Evolutionary conservation across 1,140 invertebrate genomes (phyloP).

Genomic region (Lasioglossum baleicum): DNA sequence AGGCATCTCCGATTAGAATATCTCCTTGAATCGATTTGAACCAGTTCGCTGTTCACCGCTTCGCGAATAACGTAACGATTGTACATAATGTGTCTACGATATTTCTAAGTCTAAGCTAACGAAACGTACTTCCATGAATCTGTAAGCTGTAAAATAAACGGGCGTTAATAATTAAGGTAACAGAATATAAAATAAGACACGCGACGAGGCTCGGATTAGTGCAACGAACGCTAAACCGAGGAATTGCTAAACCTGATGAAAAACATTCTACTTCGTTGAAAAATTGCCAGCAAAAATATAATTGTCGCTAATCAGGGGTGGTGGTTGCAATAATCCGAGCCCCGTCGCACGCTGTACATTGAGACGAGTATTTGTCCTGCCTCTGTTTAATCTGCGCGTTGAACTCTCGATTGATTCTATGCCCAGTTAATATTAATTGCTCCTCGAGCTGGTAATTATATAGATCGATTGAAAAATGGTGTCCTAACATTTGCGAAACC

Average conservation of each 20-base stretch:
- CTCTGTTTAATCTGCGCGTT: slow-evolving; percentile 29
- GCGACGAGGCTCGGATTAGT: too few relatives aligned
- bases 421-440: slow-evolving; percentile 19
- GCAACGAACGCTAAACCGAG: too few relatives aligned
- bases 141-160: slow-evolving; percentile 59
- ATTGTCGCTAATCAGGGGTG: not conserved
- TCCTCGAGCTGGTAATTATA: not conserved
- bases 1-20: slow-evolving; percentile 19
- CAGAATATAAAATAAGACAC: not conserved
- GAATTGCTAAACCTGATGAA: too few relatives aligned
- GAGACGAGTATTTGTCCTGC: slow-evolving; percentile 37
- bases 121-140: slow-evolving; percentile 60
- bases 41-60: slow-evolving; percentile 9
- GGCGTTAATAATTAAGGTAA: slow-evolving; percentile 36
- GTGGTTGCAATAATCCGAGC: not conserved
- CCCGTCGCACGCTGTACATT: slow-evolving; percentile 44
- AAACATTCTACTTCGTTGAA: too few relatives aligned
- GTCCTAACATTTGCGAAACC: too few relatives aligned
- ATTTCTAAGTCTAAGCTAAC: slow-evolving; percentile 47
- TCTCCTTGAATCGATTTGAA: not conserved
- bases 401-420: slow-evolving; percentile 25
- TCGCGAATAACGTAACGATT: slow-evolving; percentile 25
- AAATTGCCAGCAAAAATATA: too few relatives aligned
- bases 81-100: slow-evolving; percentile 54
- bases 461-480: not conserved